Evolutionary conservation across 2,888 invertebrate species (phyloP).

Genomic region (Clunio marinus): DNA sequence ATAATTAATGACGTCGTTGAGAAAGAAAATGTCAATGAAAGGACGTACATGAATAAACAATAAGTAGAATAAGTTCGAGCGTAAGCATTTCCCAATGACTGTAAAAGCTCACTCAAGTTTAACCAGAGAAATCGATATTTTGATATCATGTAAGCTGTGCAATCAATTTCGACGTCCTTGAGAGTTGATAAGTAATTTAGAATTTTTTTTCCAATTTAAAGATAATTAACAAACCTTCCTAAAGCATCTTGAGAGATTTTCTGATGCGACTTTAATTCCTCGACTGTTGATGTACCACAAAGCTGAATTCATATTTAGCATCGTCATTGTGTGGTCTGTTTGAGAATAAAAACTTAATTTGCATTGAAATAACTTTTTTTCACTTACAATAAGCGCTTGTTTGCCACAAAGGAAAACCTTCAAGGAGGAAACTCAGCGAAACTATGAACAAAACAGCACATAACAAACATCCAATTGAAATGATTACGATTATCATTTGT

Average conservation of each 20-base stretch:
- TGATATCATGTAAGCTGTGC: conserved; percentile 56
- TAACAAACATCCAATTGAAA: conserved; percentile 60
- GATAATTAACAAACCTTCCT: conserved; percentile 46
- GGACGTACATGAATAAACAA: conserved; percentile 58
- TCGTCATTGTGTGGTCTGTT: conserved; percentile 60
- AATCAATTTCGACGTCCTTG: conserved; percentile 58
- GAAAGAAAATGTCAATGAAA: background rate
- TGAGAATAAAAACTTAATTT: no score
- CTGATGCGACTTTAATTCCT: conserved; percentile 61
- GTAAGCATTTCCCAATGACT: conserved; percentile 63
- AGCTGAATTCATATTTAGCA: conserved; percentile 70
- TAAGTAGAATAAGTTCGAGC: conserved; percentile 65
- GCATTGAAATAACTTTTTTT: background rate
- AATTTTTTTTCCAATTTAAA: background rate
- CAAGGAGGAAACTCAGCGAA: conserved; percentile 58
- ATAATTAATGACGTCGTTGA: background rate
- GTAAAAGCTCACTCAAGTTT: conserved; percentile 62
- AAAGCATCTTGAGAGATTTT: conserved; percentile 56
- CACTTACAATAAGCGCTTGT: conserved; percentile 50
- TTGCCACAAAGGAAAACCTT: conserved; percentile 62
- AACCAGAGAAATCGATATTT: conserved; percentile 63
- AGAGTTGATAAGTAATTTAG: conserved; percentile 40
- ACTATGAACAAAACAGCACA: conserved; percentile 59
- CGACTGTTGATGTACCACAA: conserved; percentile 67
- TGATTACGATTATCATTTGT: conserved; percentile 58